Base-by-base conservation (phyloP, 2,113 vertebrate species). In the Barbus barbus region DNA sequence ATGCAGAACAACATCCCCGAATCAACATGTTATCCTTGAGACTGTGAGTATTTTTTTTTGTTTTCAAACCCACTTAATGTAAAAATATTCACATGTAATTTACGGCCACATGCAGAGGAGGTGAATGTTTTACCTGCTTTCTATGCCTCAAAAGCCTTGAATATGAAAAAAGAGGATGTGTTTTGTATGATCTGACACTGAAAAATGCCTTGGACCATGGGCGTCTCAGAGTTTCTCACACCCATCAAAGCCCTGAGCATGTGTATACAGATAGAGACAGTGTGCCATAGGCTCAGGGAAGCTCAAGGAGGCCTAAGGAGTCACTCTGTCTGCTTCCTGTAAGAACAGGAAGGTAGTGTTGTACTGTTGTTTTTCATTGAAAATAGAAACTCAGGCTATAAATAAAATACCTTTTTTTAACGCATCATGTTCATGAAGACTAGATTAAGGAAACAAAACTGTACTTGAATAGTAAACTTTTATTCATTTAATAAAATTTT, bases 1-100 rank as follows among this genome's bases (percentile, higher is more conserved):
- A 12, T 98, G 97, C 86, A 89, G 95, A 20, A 96, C 97, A 13
- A 94, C 96, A 51, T 95, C 92, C 0, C 96, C 96, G 61, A 88
- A 94, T 24, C 85, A 92, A 87, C 61, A 2, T 13, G 95, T 97
- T 18, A 91, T 80, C 18, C 91, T 97, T 74, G 85, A 3, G 28
- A 87, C 80, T 92, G 97, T 98, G 90, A 95, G 95, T 61, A 83
- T 44, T 79, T 51, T 78, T 78, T 51, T 74, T 41, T 36, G 8
- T 44, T 9, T 79, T 44, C 26, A 7, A 26, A 26, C 18, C 18
- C 18, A 36, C 33, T 61, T 2, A 6, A 61, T 20, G 1, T 31
- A 33, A 48, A 65, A 31, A 48, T 22, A 65, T 61, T 46, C 18
- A 65, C 38, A 28, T 20, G 18, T 9, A 61, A 46, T 61, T 41